phyloP scores from a whole-genome alignment of 2,113 vertebrate genomes.

The Psophia crepitans region DNA sequence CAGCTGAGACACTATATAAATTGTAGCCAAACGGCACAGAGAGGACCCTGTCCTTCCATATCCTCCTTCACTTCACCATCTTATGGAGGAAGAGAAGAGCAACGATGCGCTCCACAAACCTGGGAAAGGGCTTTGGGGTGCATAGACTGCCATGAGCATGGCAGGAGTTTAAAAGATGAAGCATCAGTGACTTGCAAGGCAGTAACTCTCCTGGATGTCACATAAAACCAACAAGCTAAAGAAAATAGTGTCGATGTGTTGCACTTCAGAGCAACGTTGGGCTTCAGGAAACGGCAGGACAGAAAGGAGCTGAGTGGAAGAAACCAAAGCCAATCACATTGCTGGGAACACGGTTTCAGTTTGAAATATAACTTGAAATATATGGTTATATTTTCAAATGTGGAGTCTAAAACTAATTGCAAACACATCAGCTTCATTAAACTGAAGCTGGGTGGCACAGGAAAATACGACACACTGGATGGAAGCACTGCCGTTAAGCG shows the following conservation, averaged over 20 bases:
- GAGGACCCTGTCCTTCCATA: background rate
- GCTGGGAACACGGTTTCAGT: background rate
- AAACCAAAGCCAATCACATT: background rate
- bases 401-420: background rate
- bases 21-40: background rate
- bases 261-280: fast-evolving
- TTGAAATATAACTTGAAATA: background rate
- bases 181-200: background rate
- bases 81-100: background rate
- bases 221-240: background rate
- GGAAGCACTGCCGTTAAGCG: background rate
- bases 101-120: background rate
- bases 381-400: background rate
- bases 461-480: background rate
- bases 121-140: background rate
- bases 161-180: background rate
- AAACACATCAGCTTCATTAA: background rate
- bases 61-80: background rate
- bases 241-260: background rate
- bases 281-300: background rate
- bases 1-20: background rate
- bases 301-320: fast-evolving
- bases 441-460: background rate
- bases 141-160: background rate
- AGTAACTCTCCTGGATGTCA: background rate